Evolutionary conservation across 1,140 invertebrate species (phyloP), one percentile per base, ranked within the genome.

Genomic region (Diprion similis): DNA sequence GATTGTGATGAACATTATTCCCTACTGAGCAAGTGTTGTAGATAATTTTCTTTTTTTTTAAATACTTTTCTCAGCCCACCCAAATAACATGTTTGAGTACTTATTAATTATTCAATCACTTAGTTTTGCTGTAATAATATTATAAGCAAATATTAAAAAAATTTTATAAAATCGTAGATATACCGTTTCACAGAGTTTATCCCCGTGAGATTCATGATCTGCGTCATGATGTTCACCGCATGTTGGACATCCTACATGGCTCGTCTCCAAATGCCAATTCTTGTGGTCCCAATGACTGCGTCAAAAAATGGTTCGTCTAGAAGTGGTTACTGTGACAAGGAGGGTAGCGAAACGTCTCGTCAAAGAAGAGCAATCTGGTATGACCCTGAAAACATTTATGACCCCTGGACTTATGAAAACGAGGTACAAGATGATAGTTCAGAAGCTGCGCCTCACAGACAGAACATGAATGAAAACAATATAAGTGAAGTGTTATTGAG

Each of bases 181-280:
- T 24, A 66, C 51, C 68, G 67, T 45, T 71, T 70, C 66, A 0
- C 47, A 86, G 84, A 46, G 83, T 85, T 80, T 71, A 71, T 86
- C 0, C 84, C 84, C 4, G 68, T 74, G 15, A 82, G 91, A 46
- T 86, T 90, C 46, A 83, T 91, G 71, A 85, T 94, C n/a, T 91
- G 90, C 72, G 76, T 93, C 17, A 93, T 94, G 92, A 83, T 93
- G 77, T 93, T 94, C 78, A 91, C 91, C 48, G 89, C 90, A 71
- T 92, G 92, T 67, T 92, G 92, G 86, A 88, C 92, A n/a, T 90
- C 89, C 46, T 94, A 94, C 82, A 91, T 92, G 89, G 89, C 92
- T 66, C 88, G 92, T 65, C 89, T 93, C 8, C 93, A 94, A 81
- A 92, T 94, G 87, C 93, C 92, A 9, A 90, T 94, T 47, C 91